Evolutionary conservation across 64 coral and sea anemone genomes (phyloP).

Genomic region (Porites australiensis): DNA sequence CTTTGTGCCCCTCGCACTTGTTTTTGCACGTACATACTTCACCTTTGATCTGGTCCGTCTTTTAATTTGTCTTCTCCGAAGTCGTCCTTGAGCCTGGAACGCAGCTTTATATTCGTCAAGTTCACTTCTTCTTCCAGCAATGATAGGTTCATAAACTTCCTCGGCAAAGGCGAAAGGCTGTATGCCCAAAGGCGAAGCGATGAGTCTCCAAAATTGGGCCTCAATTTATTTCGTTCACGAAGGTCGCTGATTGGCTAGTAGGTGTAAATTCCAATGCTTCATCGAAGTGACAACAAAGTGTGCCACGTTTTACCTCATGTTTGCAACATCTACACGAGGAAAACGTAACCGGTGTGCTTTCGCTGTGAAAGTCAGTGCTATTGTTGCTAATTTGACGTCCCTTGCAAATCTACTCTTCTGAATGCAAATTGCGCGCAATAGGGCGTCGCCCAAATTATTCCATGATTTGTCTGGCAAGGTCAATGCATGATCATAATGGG

Average conservation of each 20-base stretch:
- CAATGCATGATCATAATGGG: not conserved
- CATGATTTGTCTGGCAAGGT: not conserved
- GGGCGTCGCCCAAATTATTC: not conserved
- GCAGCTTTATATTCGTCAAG: not conserved
- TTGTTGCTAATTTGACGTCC: not conserved
- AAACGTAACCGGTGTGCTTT: not conserved
- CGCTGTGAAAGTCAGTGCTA: not conserved
- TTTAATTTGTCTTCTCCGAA: not conserved
- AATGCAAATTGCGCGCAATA: not conserved
- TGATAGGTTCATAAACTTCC: not conserved
- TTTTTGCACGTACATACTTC: not conserved
- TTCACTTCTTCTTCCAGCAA: not conserved
- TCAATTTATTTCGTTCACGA: not conserved
- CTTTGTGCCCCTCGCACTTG: not conserved
- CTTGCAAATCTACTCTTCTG: not conserved
- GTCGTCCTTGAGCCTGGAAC: constrained; percentile 3
- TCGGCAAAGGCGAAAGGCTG: not conserved
- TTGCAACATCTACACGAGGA: not conserved
- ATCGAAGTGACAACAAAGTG: not conserved
- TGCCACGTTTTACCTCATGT: not conserved
- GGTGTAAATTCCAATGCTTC: not conserved
- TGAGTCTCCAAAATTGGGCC: not conserved
- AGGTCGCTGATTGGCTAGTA: not conserved
- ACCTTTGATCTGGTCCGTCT: not conserved
- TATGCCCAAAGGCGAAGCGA: constrained; percentile 8